These are phyloP conservation scores for Rhopilema esculentum DNA, from an alignment of 30 jellyfish, hydroid and myxozoan species.

Conservation along the genomic window DNA sequence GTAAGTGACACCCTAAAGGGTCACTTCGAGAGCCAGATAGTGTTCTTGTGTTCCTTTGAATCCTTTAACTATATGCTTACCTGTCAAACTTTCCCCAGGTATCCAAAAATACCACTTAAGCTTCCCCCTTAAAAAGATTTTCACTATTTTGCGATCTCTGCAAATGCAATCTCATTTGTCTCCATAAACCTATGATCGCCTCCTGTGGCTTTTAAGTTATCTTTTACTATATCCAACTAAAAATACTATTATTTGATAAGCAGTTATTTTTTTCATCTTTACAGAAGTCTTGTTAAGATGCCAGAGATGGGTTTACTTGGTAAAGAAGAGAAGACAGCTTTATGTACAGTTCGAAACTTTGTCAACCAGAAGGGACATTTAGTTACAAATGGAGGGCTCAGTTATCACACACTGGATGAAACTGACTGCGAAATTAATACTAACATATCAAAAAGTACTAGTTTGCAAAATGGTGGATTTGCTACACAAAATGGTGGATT, in stretches of 20 bases:
- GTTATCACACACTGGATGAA: conserved; percentile 8
- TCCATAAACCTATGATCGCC: too few species aligned
- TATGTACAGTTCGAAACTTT: conserved; percentile 50
- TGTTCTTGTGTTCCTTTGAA: too few species aligned
- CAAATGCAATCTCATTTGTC: too few species aligned
- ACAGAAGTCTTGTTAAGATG: neutral
- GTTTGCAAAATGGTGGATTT: conserved; percentile 1
- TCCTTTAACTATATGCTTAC: too few species aligned
- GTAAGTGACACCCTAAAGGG: too few species aligned
- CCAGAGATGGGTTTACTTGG: conserved; percentile 7
- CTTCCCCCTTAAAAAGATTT: too few species aligned
- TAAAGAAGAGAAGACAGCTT: conserved; percentile 16
- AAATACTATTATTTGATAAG: neutral
- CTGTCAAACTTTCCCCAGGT: too few species aligned
- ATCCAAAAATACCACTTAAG: too few species aligned
- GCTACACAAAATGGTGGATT: conserved; percentile 23
- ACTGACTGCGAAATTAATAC: neutral
- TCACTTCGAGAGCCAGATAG: too few species aligned
- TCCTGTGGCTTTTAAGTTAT: too few species aligned
- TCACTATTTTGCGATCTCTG: too few species aligned
- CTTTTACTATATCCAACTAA: neutral
- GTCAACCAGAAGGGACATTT: conserved; percentile 21
- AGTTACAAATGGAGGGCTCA: conserved; percentile 18
- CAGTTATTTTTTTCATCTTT: neutral
- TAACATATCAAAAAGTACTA: neutral